Conservation (phyloP, 2,888 invertebrate species). For the Hirtodrosophila cameraria region DNA sequence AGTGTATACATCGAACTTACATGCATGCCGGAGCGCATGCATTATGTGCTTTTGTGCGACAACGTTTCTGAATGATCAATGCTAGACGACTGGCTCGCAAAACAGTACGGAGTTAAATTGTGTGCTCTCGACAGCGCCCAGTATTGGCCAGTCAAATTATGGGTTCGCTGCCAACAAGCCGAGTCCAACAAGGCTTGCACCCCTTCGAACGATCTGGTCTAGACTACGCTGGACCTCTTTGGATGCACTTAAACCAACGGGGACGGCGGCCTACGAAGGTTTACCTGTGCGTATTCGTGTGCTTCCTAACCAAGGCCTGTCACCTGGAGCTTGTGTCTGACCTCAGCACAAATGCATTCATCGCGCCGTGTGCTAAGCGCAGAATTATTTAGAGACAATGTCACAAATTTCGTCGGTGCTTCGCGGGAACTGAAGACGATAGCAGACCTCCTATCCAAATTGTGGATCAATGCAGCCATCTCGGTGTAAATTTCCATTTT, state of each 20-base stretch:
- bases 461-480: neutral
- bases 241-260: conserved; percentile 10
- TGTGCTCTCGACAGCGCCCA: neutral
- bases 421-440: neutral
- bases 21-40: conserved; percentile 13
- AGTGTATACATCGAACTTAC: neutral
- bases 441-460: neutral
- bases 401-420: neutral
- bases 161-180: neutral
- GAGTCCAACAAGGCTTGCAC: neutral
- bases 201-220: conserved; percentile 4
- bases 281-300: conserved; percentile 35
- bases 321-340: conserved; percentile 41
- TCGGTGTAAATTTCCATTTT: neutral
- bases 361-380: neutral
- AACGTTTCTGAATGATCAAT: neutral
- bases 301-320: conserved; percentile 35
- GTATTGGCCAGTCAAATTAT: neutral
- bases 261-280: conserved; percentile 25
- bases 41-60: neutral
- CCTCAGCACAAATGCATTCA: conserved; percentile 13
- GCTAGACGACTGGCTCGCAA: neutral
- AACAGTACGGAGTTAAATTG: neutral
- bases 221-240: conserved; percentile 5
- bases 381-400: conserved; percentile 2